Evolutionary conservation across 2,888 invertebrate species (phyloP).

Genomic region (Holacanthella duospinosa): DNA sequence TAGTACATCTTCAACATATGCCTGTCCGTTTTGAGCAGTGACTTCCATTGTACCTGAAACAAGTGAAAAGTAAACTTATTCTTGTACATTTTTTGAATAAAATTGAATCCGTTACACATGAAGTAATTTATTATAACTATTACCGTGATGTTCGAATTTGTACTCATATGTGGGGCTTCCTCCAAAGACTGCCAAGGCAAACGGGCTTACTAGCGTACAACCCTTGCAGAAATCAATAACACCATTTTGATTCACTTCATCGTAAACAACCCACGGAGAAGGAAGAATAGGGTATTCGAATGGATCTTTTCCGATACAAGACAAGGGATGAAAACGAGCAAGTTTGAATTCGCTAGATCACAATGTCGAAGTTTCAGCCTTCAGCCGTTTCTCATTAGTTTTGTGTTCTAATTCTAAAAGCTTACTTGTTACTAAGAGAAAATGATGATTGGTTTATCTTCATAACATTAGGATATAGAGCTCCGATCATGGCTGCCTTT

Average conservation of each 20-base stretch:
- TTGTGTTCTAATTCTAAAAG: not conserved
- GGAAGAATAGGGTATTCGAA: not conserved
- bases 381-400: too few relatives aligned
- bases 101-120: too few relatives aligned
- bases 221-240: not conserved
- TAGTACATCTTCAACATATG: not conserved
- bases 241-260: not conserved
- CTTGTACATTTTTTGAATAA: not conserved
- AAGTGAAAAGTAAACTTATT: not conserved
- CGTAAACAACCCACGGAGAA: slow-evolving; percentile 2
- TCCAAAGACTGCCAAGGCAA: not conserved
- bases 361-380: too few relatives aligned
- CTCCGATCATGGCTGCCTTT: slow-evolving; percentile 76
- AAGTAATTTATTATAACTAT: too few relatives aligned
- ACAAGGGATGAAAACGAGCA: not conserved
- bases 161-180: not conserved
- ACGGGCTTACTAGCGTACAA: not conserved
- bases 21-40: not conserved
- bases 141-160: not conserved
- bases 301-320: not conserved
- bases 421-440: slow-evolving; percentile 22
- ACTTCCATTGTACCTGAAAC: not conserved
- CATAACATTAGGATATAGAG: slow-evolving; percentile 73
- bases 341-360: not conserved
- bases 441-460: slow-evolving; percentile 15